Percentiles rank a stretch among this genome's conserved stretches.
Conservation (phyloP, 2,113 vertebrate species). For the Phycodurus eques region DNA sequence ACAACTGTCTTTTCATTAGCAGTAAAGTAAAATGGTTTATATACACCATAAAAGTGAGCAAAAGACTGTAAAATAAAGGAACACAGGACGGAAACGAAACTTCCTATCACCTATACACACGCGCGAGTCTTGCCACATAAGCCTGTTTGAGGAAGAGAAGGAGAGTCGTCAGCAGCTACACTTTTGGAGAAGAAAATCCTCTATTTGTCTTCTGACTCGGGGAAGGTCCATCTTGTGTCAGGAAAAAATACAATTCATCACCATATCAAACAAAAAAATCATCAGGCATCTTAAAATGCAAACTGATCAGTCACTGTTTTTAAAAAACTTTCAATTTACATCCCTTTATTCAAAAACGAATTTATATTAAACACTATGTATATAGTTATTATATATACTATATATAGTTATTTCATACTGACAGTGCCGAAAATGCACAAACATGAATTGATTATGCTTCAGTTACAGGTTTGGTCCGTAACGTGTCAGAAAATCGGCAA, state of each 20-base stretch:
- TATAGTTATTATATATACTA: too few species aligned
- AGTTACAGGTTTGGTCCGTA: too few species aligned
- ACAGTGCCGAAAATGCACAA: too few species aligned
- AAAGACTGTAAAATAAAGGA: not conserved
- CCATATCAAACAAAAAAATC: not conserved
- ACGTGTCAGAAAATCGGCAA: too few species aligned
- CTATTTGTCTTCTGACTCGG: conserved; percentile 2
- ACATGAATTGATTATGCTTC: too few species aligned
- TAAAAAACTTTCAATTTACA: too few species aligned
- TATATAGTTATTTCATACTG: too few species aligned
- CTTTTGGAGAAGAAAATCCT: not conserved
- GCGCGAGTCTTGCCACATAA: conserved; percentile 1
- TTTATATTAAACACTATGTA: too few species aligned
- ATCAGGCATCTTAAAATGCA: not conserved
- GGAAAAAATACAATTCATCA: not conserved
- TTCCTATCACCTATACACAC: conserved; percentile 1
- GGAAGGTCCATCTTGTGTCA: not conserved
- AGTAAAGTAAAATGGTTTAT: not conserved
- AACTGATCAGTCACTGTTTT: not conserved
- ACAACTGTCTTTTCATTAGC: not conserved
- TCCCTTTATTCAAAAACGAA: too few species aligned
- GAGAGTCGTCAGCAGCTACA: not conserved
- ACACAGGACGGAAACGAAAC: conserved; percentile 4
- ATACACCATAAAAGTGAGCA: not conserved
- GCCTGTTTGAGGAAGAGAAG: conserved; percentile 5